phyloP scores from a whole-genome alignment of 2,797 vertebrate species.

The Paratrypauchen microcephalus region DNA sequence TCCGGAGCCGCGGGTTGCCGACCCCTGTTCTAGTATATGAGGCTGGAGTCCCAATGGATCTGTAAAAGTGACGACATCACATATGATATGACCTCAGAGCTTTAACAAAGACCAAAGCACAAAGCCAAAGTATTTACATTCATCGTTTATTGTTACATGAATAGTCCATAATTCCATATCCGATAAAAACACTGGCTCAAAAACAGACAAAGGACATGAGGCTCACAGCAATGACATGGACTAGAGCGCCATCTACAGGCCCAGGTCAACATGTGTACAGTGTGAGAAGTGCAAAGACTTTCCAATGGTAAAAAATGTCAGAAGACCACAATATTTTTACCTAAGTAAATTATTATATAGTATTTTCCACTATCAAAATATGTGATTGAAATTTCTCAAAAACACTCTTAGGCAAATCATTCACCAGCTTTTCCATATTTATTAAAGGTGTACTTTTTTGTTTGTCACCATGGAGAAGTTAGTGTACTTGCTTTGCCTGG shows the following conservation, averaged over 20 bases:
- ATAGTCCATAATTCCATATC: conserved; percentile 52
- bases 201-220: conserved; percentile 19
- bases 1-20: no score
- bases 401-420: not conserved
- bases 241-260: conserved; percentile 5
- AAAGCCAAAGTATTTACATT: conserved; percentile 20
- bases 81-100: no score
- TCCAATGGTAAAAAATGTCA: not conserved
- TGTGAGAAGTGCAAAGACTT: not conserved
- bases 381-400: not conserved
- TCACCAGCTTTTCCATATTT: not conserved
- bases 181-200: conserved; percentile 44
- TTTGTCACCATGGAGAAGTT: not conserved
- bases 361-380: not conserved
- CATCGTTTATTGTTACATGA: conserved; percentile 67
- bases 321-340: not conserved
- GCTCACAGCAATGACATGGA: conserved; percentile 1
- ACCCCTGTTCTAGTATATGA: no score
- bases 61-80: no score
- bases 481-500: not conserved
- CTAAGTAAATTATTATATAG: not conserved
- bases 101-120: conserved; percentile 16
- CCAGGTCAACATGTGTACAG: not conserved
- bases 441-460: not conserved
- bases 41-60: no score